These are phyloP conservation scores for Aphodius sticticus DNA, from an alignment of 2,888 invertebrate genomes.

Conservation along the genomic window DNA sequence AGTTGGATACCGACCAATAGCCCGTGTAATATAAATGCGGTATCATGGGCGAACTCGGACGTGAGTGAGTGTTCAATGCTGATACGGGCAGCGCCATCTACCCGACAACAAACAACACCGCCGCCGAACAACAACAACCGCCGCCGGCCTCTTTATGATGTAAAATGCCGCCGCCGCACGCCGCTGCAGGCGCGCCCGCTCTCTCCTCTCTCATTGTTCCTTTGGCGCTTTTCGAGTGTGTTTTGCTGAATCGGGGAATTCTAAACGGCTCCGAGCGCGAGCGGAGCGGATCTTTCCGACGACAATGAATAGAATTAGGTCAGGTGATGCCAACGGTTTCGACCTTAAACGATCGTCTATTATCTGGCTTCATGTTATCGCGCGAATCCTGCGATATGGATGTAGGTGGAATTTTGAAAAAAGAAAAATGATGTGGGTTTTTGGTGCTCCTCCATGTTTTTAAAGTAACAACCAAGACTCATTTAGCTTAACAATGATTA, in stretches of 20 bases:
- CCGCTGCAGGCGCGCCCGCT: neutral
- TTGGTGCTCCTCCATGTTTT: too few relatives aligned
- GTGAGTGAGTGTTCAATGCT: neutral
- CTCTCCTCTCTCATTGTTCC: neutral
- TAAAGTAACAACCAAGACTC: too few relatives aligned
- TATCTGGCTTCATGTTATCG: neutral
- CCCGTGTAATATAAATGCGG: neutral
- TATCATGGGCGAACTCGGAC: neutral
- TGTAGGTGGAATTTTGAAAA: too few relatives aligned
- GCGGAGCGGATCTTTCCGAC: conserved; percentile 15
- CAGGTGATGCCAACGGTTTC: neutral
- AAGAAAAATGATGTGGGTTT: too few relatives aligned
- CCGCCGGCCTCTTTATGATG: neutral
- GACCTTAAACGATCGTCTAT: neutral
- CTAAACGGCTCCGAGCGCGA: too few relatives aligned
- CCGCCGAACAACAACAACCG: neutral
- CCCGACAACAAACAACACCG: neutral
- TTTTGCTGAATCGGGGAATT: conserved; percentile 18
- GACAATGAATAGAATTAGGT: conserved; percentile 24
- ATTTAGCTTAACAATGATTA: too few relatives aligned
- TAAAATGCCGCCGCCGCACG: neutral
- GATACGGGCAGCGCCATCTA: neutral
- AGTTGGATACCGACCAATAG: neutral
- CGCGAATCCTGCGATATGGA: neutral
- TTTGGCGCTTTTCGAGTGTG: neutral